Evolutionary conservation across 2,888 invertebrate species (phyloP).

Genomic region (Cyrtodaria siliqua): DNA sequence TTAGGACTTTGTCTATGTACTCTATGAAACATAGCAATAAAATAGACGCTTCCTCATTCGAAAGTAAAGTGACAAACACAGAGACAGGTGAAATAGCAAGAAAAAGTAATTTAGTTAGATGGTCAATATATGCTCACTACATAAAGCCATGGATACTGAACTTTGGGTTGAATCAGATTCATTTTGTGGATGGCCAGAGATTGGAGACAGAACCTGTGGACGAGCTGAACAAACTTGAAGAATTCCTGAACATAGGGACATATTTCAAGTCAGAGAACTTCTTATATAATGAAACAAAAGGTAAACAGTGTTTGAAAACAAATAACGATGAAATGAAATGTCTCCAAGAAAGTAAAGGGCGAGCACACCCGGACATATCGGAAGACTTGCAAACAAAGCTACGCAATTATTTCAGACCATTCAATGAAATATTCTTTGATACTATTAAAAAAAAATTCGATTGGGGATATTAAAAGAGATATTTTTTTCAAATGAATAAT

Average conservation of each 20-base stretch:
- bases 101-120: too few species aligned
- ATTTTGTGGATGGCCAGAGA: neutral
- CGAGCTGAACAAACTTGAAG: neutral
- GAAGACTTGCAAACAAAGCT: neutral
- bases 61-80: neutral
- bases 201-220: neutral
- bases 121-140: neutral
- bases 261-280: neutral
- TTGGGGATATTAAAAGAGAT: conserved; percentile 7
- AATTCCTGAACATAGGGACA: neutral
- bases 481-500: too few species aligned
- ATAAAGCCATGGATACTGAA: neutral
- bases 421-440: neutral
- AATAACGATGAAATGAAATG: neutral
- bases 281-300: neutral
- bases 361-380: neutral
- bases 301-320: neutral
- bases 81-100: too few species aligned
- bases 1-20: neutral
- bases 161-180: neutral
- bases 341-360: neutral
- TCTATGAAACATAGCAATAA: neutral
- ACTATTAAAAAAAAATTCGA: neutral
- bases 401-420: neutral
- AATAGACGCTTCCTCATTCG: neutral